Evolutionary conservation across 2,113 vertebrate species (phyloP).

Genomic region (Protobothrops flavoviridis): DNA sequence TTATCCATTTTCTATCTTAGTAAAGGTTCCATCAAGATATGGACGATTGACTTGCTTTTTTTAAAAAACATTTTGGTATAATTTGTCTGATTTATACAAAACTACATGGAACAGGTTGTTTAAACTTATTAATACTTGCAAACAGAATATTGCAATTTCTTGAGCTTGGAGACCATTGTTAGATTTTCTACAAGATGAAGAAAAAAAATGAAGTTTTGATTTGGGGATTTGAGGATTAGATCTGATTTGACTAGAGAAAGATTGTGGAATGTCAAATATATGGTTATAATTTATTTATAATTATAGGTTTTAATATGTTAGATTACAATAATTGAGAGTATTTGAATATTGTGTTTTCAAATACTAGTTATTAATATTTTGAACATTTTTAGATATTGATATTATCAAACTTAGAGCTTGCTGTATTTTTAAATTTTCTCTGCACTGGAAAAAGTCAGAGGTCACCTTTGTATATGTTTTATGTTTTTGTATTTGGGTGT

Average conservation of each 20-base stretch:
- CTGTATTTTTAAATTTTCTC: background rate
- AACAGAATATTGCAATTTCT: background rate
- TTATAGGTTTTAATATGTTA: background rate
- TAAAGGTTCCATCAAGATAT: background rate
- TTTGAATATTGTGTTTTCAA: background rate
- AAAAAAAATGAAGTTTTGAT: no score
- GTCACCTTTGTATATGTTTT: background rate
- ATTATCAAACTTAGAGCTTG: background rate
- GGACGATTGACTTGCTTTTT: background rate
- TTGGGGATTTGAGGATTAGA: no score
- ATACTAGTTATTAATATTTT: background rate
- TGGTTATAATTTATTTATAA: no score
- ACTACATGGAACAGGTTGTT: background rate
- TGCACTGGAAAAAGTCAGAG: background rate
- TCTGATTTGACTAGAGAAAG: no score
- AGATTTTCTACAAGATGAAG: no score
- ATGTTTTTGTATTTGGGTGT: background rate
- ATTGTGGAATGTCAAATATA: no score
- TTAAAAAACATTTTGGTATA: background rate
- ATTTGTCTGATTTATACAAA: background rate
- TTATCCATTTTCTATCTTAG: background rate
- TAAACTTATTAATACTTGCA: background rate
- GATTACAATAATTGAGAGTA: background rate
- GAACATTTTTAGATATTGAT: background rate
- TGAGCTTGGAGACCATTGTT: no score